A percentile compares a stretch with the other conserved stretches of the same genome.
Evolutionary conservation across 2,888 invertebrate genomes (phyloP).

Genomic region (Teleiodes luculella): DNA sequence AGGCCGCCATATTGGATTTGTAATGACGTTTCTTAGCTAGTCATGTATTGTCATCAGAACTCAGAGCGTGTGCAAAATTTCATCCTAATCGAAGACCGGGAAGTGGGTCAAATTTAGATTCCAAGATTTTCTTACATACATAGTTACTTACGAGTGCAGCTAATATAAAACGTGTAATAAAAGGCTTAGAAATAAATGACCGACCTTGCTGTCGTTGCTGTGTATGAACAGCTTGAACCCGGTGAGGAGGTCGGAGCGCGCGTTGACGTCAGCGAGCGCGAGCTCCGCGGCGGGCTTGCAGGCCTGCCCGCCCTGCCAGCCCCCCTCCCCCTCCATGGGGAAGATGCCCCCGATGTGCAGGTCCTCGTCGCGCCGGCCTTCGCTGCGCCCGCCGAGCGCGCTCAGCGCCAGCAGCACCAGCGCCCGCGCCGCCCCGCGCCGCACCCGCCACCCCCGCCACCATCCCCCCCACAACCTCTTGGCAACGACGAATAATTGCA

Average conservation of each 20-base stretch:
- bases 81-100: no score
- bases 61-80: no score
- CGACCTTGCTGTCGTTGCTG: slow-evolving; percentile 98
- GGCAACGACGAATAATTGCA: slow-evolving; percentile 74
- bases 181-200: not conserved
- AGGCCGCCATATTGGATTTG: no score
- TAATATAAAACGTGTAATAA: not conserved
- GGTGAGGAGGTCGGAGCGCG: slow-evolving; percentile 89
- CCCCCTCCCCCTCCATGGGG: slow-evolving; percentile 96
- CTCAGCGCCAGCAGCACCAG: slow-evolving; percentile 57
- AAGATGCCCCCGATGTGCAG: slow-evolving; percentile 98
- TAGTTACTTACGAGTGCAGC: no score
- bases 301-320: slow-evolving; percentile 99
- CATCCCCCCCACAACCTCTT: slow-evolving; percentile 55
- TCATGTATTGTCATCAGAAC: no score
- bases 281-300: slow-evolving; percentile 98
- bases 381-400: slow-evolving; percentile 52
- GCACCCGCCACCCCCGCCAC: slow-evolving; percentile 35
- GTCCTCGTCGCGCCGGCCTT: slow-evolving; percentile 81
- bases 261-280: slow-evolving; percentile 97
- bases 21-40: no score
- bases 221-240: slow-evolving; percentile 94
- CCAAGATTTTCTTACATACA: no score
- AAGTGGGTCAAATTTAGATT: no score
- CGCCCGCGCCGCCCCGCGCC: slow-evolving; percentile 30